Evolutionary conservation across 2,113 vertebrate species (phyloP).

Genomic region (Gallinago jamesoni): DNA sequence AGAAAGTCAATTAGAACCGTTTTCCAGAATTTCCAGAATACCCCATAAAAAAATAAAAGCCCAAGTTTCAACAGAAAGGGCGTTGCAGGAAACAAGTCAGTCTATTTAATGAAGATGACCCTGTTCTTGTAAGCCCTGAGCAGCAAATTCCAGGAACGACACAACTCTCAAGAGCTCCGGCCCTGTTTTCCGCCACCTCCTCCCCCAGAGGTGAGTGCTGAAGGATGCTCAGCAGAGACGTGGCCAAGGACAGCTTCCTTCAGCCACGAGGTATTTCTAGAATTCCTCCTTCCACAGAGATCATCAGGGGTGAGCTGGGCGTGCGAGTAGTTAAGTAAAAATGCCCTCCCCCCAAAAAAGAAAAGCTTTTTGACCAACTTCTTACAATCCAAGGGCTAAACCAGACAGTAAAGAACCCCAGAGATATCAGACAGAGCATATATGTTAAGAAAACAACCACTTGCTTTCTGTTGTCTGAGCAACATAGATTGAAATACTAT

Average conservation of each 20-base stretch:
- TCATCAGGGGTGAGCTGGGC: not conserved
- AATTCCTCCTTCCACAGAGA: not conserved
- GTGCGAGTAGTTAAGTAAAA: not conserved
- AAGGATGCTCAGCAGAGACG: not conserved
- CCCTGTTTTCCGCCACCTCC: not conserved
- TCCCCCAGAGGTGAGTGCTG: not conserved
- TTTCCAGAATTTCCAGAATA: slow-evolving; percentile 44
- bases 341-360: not conserved
- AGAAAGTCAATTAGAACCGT: slow-evolving; percentile 52
- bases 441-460: not conserved
- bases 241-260: not conserved
- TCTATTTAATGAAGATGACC: not conserved
- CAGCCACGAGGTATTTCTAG: not conserved
- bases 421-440: not conserved
- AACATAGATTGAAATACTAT: not conserved
- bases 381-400: not conserved
- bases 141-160: slow-evolving; percentile 12
- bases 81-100: slow-evolving; percentile 11
- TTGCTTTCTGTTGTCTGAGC: not conserved
- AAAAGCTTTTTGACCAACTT: not conserved
- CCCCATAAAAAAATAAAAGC: slow-evolving; percentile 2
- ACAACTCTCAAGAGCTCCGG: not conserved
- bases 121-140: slow-evolving; percentile 25
- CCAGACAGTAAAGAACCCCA: not conserved
- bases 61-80: not conserved